Evolutionary conservation across 1,140 invertebrate species (phyloP).

Genomic region (Chrysoperla carnea): DNA sequence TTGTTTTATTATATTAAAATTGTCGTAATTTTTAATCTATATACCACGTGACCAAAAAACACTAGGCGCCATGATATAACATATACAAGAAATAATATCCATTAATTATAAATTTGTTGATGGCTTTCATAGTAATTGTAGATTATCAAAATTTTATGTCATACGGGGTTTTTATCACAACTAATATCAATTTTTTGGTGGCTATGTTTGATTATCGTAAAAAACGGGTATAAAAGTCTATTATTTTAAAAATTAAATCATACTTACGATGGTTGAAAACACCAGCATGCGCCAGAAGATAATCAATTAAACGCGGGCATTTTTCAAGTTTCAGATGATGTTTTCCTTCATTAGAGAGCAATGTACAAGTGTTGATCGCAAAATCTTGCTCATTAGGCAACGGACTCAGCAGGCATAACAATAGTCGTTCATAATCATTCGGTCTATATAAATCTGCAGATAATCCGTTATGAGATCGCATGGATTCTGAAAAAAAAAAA

Average conservation of each 20-base stretch:
- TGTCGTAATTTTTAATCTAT: too few species aligned
- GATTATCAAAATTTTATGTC: too few species aligned
- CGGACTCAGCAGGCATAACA: constrained; percentile 78
- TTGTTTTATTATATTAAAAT: too few species aligned
- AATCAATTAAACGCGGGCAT: constrained; percentile 69
- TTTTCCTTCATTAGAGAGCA: constrained; percentile 85
- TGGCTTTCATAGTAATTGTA: too few species aligned
- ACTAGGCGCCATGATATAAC: too few species aligned
- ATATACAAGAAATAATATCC: too few species aligned
- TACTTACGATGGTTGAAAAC: constrained; percentile 73
- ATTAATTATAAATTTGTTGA: too few species aligned
- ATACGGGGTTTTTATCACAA: too few species aligned
- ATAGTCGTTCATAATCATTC: constrained; percentile 73
- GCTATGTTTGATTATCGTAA: too few species aligned
- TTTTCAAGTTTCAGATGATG: constrained; percentile 70
- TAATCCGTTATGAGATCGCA: constrained; percentile 35
- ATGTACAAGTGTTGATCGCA: constrained; percentile 90
- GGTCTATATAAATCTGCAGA: constrained; percentile 52
- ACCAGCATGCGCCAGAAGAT: constrained; percentile 82
- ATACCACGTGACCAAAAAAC: too few species aligned
- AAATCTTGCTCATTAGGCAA: constrained; percentile 98
- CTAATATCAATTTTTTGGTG: too few species aligned
- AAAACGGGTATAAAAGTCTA: too few species aligned
- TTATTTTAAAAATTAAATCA: neutral
- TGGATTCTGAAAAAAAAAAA: constrained; percentile 10